These are phyloP conservation scores for Fistularia tabacaria DNA, from an alignment of 2,797 vertebrate species.

Conservation along the genomic window DNA sequence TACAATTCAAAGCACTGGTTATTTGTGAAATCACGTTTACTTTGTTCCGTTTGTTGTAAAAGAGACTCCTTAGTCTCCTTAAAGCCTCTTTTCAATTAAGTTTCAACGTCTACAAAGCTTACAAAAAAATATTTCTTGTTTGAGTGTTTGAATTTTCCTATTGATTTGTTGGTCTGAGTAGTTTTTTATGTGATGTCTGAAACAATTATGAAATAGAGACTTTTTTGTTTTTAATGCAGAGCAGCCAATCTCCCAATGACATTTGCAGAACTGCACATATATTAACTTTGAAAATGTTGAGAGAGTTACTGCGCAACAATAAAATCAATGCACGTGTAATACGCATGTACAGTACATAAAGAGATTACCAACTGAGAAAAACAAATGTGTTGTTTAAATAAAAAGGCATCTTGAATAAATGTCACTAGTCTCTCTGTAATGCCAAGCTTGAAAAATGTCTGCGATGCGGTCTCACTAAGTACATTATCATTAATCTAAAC, in stretches of 20 bases:
- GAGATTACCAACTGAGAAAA: conserved; percentile 17
- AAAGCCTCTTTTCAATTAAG: conserved; percentile 25
- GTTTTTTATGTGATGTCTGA: conserved; percentile 62
- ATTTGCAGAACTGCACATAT: no score
- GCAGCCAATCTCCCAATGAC: conserved; percentile 3
- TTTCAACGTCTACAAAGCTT: background rate
- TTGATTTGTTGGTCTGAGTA: conserved; percentile 40
- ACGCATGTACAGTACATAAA: conserved; percentile 32
- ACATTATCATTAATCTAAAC: no score
- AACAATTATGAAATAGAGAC: conserved; percentile 45
- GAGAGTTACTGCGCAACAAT: no score
- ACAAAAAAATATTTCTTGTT: conserved; percentile 17
- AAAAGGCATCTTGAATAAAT: conserved; percentile 45
- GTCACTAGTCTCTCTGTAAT: no score
- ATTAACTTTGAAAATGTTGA: no score
- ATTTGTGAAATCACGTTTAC: background rate
- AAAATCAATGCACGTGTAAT: background rate
- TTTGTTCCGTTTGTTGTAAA: conserved; percentile 22
- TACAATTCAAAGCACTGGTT: background rate
- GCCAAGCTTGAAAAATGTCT: no score
- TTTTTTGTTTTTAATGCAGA: conserved; percentile 30
- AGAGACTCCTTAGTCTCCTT: conserved; percentile 16
- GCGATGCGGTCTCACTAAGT: no score
- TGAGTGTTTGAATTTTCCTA: conserved; percentile 48
- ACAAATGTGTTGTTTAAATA: conserved; percentile 50